Evolutionary conservation across 2,888 invertebrate genomes (phyloP).

Genomic region (Diadegma fenestrale): DNA sequence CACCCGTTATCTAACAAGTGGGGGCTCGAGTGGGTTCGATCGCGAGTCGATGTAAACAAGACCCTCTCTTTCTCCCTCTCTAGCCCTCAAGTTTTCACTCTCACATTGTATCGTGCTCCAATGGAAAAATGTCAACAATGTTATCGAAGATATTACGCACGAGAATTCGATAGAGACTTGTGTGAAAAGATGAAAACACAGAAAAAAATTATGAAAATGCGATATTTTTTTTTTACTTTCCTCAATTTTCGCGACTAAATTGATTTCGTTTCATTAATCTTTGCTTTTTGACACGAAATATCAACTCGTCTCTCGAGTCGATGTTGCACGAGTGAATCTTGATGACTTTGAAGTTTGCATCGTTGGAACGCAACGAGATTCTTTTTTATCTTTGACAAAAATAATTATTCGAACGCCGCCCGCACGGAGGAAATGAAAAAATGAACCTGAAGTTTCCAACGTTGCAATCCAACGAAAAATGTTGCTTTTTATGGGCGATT

Average conservation of each 20-base stretch:
- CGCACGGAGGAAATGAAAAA: no score
- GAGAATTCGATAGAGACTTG: background rate
- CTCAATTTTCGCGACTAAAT: background rate
- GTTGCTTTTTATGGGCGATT: no score
- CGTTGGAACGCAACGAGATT: no score
- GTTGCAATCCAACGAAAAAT: no score
- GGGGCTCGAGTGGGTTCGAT: slow-evolving; percentile 68
- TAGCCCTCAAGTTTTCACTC: slow-evolving; percentile 46
- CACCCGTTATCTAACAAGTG: slow-evolving; percentile 73
- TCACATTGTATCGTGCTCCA: slow-evolving; percentile 51
- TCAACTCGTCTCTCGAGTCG: background rate
- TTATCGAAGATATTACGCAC: background rate
- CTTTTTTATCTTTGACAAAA: no score
- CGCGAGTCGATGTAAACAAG: slow-evolving; percentile 75
- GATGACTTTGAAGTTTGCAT: no score
- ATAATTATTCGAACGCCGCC: no score
- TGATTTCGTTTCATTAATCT: background rate
- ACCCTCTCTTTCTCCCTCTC: slow-evolving; percentile 51
- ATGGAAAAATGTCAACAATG: slow-evolving; percentile 13
- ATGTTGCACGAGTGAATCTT: background rate
- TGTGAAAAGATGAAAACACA: background rate
- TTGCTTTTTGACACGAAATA: background rate
- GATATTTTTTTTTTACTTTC: background rate
- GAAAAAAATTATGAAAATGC: background rate
- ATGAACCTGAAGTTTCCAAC: no score